Conservation (phyloP, 23 tunicate genomes). For the Trididemnum clinides region DNA sequence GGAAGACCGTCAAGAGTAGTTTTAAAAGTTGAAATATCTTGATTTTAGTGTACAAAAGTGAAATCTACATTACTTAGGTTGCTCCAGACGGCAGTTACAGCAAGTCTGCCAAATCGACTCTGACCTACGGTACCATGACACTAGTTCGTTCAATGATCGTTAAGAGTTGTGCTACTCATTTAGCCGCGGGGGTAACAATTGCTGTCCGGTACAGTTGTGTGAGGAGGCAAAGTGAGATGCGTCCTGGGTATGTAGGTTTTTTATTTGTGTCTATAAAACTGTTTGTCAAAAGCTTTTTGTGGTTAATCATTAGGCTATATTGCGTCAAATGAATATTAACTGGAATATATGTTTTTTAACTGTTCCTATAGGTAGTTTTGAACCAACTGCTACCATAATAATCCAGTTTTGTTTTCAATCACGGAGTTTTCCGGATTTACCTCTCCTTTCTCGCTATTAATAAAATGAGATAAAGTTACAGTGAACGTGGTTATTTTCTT, state of each 20-base stretch:
- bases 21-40: no score
- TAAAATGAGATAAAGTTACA: no score
- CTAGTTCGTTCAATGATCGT: slow-evolving; percentile 55
- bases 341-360: no score
- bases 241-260: slow-evolving; percentile 67
- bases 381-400: no score
- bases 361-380: no score
- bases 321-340: no score
- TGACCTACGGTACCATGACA: slow-evolving; percentile 87
- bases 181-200: slow-evolving; percentile 60
- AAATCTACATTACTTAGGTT: slow-evolving; percentile 29
- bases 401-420: no score
- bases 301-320: no score
- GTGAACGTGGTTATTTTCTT: no score
- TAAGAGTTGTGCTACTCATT: slow-evolving; percentile 19
- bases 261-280: background rate
- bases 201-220: slow-evolving; percentile 75
- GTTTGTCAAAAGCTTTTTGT: background rate
- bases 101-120: slow-evolving; percentile 37
- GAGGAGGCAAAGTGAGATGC: slow-evolving; percentile 77
- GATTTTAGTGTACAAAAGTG: background rate
- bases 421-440: no score
- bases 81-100: slow-evolving; percentile 56
- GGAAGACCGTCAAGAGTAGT: no score
- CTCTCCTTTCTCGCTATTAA: no score